Evolutionary conservation across 2,113 vertebrate genomes (phyloP).

Genomic region (Hippolais icterina): DNA sequence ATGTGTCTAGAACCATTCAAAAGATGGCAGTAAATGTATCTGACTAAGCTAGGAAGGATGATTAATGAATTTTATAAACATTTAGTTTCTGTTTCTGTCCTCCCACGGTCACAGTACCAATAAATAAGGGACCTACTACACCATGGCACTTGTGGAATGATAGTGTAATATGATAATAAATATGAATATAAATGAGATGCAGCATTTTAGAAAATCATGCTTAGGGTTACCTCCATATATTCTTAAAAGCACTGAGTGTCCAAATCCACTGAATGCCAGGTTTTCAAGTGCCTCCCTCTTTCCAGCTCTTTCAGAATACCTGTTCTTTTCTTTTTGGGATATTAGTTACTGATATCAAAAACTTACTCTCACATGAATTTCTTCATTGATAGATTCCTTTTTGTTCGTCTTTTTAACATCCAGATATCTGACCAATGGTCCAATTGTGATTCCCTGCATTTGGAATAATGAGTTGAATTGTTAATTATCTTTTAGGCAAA

Average conservation of each 20-base stretch:
- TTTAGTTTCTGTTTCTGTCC: not conserved
- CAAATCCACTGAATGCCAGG: not conserved
- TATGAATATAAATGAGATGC: not conserved
- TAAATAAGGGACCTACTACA: not conserved
- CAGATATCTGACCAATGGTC: conserved; percentile 89
- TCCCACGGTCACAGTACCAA: not conserved
- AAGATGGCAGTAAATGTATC: not conserved
- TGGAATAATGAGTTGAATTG: not conserved
- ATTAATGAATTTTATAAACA: not conserved
- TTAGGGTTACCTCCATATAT: not conserved
- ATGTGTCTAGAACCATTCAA: not conserved
- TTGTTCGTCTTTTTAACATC: conserved; percentile 92
- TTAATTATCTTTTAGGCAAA: not conserved
- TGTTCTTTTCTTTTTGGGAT: not conserved
- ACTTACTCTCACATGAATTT: conserved; percentile 89
- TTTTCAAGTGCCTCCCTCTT: not conserved
- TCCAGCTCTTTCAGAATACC: not conserved
- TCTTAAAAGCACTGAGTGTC: not conserved
- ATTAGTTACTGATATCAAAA: not conserved
- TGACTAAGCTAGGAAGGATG: not conserved
- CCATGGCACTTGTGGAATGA: not conserved
- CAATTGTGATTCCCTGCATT: conserved; percentile 90
- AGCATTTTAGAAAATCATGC: not conserved
- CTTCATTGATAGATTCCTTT: conserved; percentile 89
- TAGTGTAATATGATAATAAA: not conserved